Base-by-base conservation (phyloP, 1,140 invertebrate species). In the Rhopalosiphum maidis region DNA sequence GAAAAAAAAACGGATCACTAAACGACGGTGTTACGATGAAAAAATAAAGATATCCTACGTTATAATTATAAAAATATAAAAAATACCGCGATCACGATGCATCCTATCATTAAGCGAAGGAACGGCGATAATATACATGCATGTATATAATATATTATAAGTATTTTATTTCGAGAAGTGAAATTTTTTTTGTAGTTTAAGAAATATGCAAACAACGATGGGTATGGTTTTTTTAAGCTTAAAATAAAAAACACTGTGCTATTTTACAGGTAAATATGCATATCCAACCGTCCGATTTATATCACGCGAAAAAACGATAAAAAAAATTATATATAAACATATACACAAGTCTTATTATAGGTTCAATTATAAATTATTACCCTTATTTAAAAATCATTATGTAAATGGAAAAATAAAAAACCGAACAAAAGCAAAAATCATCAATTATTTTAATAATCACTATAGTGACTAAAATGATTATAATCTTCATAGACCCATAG, bases 321-420 rank as follows among this genome's bases (percentile, higher is more conserved):
- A 77, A n/a, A 15, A n/a, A 25, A n/a, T n/a, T 68, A 60, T 48
- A 48, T 54, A 54, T 54, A 54, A 0, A 23, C 54, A 23, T 54
- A 54, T 68, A 68, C 25, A 68, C 25, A 68, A 68, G n/a, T n/a
- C 60, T n/a, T 77, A 77, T 77, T n/a, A 77, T 77, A 77, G 60
- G 60, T 35, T n/a, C n/a, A 77, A 77, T 77, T 77, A 77, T 35
- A 77, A 77, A 77, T n/a, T 77, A 77, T 77, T 77, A 77, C 30
- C 30, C 30, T 77, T 77, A n/a, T 77, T 77, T 77, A 15, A n/a
- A 18, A 77, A 77, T 77, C n/a, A 77, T 77, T 18, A n/a, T n/a
- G 5, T 21, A n/a, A n/a, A n/a, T 77, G 4, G 30, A 77, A 18
- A 60, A 77, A n/a, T n/a, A n/a, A 68, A 15, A n/a, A 77, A 18